Base-by-base conservation (phyloP, 30 jellyfish, hydroid and myxozoan species). In the Nemopilema nomurai region DNA sequence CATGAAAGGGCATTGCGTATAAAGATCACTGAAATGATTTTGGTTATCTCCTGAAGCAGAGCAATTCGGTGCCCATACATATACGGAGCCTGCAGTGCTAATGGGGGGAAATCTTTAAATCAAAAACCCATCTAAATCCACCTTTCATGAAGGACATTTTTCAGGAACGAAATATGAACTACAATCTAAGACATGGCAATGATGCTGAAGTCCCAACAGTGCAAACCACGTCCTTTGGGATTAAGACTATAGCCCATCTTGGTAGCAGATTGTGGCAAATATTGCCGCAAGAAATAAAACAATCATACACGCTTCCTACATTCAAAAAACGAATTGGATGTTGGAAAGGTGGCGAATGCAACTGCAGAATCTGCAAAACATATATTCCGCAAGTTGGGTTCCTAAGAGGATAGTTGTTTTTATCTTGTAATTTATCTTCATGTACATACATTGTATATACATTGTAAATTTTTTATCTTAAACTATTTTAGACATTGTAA, bases 341-440 rank as follows among this genome's bases (percentile, higher is more conserved):
- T 33, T 33, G 85, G 85, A 49, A 51, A 27, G 74, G 85, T 51
- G 85, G 51, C 29, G 28, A 51, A 75, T 75, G 85, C 85, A 75
- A 41, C 74, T 75, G 85, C 62, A 75, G 85, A 52, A 21, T 32
- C 73, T 51, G 85, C 49, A 33, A 57, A 53, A 49, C 74, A 26
- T 49, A 33, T 19, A 16, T 49, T 26, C 74, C 85, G 7, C 29
- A 57, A 75, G 74, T 33, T 49, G 85, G 85, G 22, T 49, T 75
- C 69, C 28, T 50, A 51, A 75, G n/a, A 49, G 29, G 51, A 21
- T 49, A 75, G n/a, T n/a, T n/a, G n/a, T n/a, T n/a, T n/a, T n/a
- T n/a, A n/a, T n/a, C n/a, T n/a, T n/a, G n/a, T n/a, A n/a, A n/a
- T n/a, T n/a, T n/a, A n/a, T n/a, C n/a, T n/a, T n/a, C n/a, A n/a